Evolutionary conservation across 2,888 invertebrate species (phyloP), one percentile per base, ranked within the genome.

Genomic region (Danaus chrysippus): DNA sequence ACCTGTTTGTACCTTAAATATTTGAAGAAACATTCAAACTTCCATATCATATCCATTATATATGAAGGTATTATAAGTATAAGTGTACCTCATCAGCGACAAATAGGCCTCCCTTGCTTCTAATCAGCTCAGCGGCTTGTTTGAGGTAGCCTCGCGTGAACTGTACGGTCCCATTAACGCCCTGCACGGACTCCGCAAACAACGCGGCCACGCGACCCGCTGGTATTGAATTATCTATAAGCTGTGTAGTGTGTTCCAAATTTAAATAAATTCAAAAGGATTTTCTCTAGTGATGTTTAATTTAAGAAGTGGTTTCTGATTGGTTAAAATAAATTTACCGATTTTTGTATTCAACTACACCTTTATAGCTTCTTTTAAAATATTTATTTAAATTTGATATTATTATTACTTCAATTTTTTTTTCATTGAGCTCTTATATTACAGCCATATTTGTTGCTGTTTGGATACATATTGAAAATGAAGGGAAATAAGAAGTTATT

Each of bases 181-280:
- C 99, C 89, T 98, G 99, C 70, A 99, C 99, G 0, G 97, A 96
- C 84, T 99, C 99, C 0, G 96, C 97, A 79, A 99, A 96, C 82
- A 99, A 94, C 6, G 94, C 99, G 0, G 98, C 99, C 6, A 97
- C 93, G 59, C 93, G 93, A 19, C 94, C 94, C 63, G 94, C 93
- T 0, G 98, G 96, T 68, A 97, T 82, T 10, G 96, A 95, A 81
- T 95, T 95, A 64, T 93, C 92, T 71, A 98, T 92, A 6, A 95
- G 92, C 84, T 97, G 63, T 69, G 15, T 53, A 55, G 53, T 58
- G 19, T 59, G 10, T 8, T 15, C 1, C 42, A 42, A 34, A 44
- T 54, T 43, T 34, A 52, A 46, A 62, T 42, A 9, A 1, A 42
- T 10, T 9, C 15, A 34, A 34, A 34, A 34, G 23, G 23, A 34